Base-by-base conservation (phyloP, 2,113 vertebrate species). In the Equus quagga region DNA sequence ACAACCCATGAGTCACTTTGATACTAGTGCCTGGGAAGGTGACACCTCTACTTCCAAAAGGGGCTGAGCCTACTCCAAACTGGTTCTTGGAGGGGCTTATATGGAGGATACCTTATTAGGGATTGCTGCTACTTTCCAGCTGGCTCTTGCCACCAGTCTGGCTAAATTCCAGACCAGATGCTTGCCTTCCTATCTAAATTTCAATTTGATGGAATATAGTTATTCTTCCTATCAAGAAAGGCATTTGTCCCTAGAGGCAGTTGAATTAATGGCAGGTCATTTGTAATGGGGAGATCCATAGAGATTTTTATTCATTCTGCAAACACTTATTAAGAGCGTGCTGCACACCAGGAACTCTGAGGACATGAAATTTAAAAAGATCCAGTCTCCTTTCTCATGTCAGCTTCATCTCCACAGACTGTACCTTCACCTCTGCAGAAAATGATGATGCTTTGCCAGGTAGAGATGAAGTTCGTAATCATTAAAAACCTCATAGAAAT, bases 111-210 rank as follows among this genome's bases (percentile, higher is more conserved):
- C 10, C 44, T 67, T 54, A 46, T 36, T 49, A 84, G 72, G 31
- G 11, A 31, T 67, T 56, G 49, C 19, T 58, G 4, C 24, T 33
- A 49, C 19, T 85, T 78, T 76, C 67, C 82, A 80, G 4, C 10
- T 31, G 56, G 28, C 33, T 96, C 9, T 83, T 13, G 13, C 49
- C 6, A 9, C 36, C 31, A 64, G 6, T 54, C 60, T 56, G 58
- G 46, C 23, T 90, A 76, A 76, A 88, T 84, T 95, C 41, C 91
- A 88, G n/a, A 33, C 46, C 41, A 86, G 80, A n/a, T 12, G 5
- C 79, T 72, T 87, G 46, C 33, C 60, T 89, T 87, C 69, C 36
- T 60, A 81, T 80, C 14, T 95, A 83, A 54, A 89, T 80, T 85
- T 93, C 44, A 23, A 49, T 62, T 92, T 89, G 54, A 78, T 94